phyloP scores from a whole-genome alignment of 2,113 vertebrate genomes.

The Ancistrus triradiatus region DNA sequence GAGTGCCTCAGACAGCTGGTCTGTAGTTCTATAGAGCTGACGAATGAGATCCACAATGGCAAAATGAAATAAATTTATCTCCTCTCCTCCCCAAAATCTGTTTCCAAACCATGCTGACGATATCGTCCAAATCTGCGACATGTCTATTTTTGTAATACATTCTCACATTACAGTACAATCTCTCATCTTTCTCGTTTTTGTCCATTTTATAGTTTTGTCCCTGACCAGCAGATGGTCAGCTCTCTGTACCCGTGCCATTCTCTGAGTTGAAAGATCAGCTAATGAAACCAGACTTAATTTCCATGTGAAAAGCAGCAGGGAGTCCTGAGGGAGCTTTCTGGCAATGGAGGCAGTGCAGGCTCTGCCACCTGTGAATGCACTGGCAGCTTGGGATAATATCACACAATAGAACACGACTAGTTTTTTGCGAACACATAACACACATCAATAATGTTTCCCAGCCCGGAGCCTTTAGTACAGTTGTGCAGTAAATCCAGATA shows the following conservation, averaged over 20 bases:
- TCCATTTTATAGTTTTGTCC: conserved; percentile 7
- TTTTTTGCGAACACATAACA: background rate
- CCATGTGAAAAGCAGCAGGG: conserved; percentile 61
- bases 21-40: conserved; percentile 37
- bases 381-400: background rate
- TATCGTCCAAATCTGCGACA: background rate
- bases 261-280: conserved; percentile 68
- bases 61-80: conserved; percentile 1
- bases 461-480: no score
- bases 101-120: background rate
- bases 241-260: conserved; percentile 55
- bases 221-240: conserved; percentile 67
- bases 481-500: background rate
- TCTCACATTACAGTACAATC: no score
- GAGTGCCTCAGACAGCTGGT: conserved; percentile 61
- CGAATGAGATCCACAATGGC: conserved; percentile 37
- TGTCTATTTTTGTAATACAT: no score
- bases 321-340: conserved; percentile 53
- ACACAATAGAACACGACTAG: background rate
- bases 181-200: conserved; percentile 7
- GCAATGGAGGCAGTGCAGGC: background rate
- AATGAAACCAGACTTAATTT: conserved; percentile 67
- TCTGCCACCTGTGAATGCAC: conserved; percentile 59
- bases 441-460: background rate
- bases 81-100: background rate